Evolutionary conservation across 2,797 vertebrate species (phyloP), one percentile per base, ranked within the genome.

Genomic region (Furcifer pardalis): DNA sequence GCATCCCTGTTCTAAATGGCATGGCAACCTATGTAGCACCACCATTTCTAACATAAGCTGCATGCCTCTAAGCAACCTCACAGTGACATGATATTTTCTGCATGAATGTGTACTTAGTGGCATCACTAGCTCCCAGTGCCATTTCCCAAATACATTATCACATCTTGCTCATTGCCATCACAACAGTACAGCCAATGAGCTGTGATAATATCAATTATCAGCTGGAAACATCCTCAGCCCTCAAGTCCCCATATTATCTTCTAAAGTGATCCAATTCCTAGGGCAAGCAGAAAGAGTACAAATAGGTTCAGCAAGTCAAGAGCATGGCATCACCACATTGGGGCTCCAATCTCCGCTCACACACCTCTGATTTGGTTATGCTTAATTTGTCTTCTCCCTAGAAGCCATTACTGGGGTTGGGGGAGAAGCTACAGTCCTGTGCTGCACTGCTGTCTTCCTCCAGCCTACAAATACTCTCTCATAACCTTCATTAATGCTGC

Each of bases 371-470:
- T 5, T 25, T 75, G 35, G 8, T 37, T 27, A 71, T 44, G 37
- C 5, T 32, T 59, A n/a, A n/a, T n/a, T n/a, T n/a, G n/a, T n/a
- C n/a, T n/a, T n/a, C n/a, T n/a, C n/a, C n/a, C n/a, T n/a, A n/a
- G n/a, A n/a, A n/a, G n/a, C n/a, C n/a, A n/a, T n/a, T n/a, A n/a
- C n/a, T n/a, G n/a, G n/a, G n/a, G n/a, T n/a, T n/a, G n/a, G n/a
- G 23, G 52, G 13, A 52, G 46, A 23, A 23, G 49, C 6, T 6
- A 5, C 25, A n/a, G 52, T 25, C 79, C 56, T 32, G 74, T 52
- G 56, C 84, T 71, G 84, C 84, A 86, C 42, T 77, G 73, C 68
- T 79, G 83, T 73, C 42, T 79, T 84, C 52, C 32, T 35, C 15
- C 32, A 76, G 44, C 46, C 46, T 32, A 40, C 56, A 42, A 78